Evolutionary conservation across 2,113 vertebrate genomes (phyloP), one percentile per base, ranked within the genome.

Genomic region (Phylloscopus trochilus): DNA sequence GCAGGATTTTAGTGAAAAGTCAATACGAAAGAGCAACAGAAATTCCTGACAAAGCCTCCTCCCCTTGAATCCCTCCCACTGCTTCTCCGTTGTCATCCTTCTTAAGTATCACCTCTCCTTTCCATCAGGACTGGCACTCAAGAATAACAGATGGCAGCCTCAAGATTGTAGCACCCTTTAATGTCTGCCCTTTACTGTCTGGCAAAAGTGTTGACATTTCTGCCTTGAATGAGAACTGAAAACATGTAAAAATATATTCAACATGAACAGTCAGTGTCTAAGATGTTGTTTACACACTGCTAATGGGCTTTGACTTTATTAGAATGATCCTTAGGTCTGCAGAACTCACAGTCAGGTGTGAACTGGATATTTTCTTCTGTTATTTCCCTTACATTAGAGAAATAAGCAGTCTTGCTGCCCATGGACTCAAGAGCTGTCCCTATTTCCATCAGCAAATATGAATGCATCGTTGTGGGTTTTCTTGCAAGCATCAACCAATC

Each of bases 121-220:
- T 96, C 95, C 95, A 96, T 97, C 92, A 31, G 96, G 96, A 94
- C 97, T 98, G 97, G 97, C 97, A 97, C 97, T 93, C 89, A 92
- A 79, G 94, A 87, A 97, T 98, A 97, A 96, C 97, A 98, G 98
- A 98, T 98, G 97, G 97, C 94, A 95, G 97, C 95, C 97, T 96
- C 96, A 98, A 98, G 96, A 97, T 96, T 98, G 97, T 97, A 97
- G 97, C 97, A 97, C 97, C 97, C 97, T 97, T 97, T 97, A 97
- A 96, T 97, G 97, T 98, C 97, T 97, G 97, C 97, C 97, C 96
- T 96, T 97, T 95, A 92, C 95, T 96, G 97, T 98, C 97, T 98
- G 96, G 97, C 97, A 97, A 98, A 98, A 97, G 97, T 97, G 97
- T 97, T 98, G 97, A 98, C 97, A 98, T 97, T 98, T 97, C 97